A percentile compares a stretch with the other conserved stretches of the same genome.
Evolutionary conservation across 1,140 invertebrate species (phyloP).

Genomic region (Tyrophagus putrescentiae): DNA sequence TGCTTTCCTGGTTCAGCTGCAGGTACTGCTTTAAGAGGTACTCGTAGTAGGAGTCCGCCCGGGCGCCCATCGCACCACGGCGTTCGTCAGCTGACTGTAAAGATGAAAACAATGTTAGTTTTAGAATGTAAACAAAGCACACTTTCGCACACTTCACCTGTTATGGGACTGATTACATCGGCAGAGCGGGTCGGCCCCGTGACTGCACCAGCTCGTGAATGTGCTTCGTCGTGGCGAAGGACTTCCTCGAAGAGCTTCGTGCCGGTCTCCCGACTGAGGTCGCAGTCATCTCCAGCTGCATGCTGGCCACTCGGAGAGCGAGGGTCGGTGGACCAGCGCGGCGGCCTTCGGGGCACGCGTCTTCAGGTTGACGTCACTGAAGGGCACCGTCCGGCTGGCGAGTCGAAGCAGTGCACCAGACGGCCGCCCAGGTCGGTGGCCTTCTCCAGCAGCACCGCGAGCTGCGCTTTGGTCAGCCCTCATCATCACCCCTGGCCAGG

Average conservation of each 20-base stretch:
- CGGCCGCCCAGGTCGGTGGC: slow-evolving; percentile 65
- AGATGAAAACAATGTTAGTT: not conserved
- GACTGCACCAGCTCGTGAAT: slow-evolving; percentile 73
- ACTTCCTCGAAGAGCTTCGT: slow-evolving; percentile 62
- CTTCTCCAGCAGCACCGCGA: slow-evolving; percentile 74
- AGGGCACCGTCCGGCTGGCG: slow-evolving; percentile 66
- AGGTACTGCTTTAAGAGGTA: slow-evolving; percentile 85
- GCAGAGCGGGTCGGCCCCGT: slow-evolving; percentile 63
- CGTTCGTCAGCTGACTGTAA: slow-evolving; percentile 59
- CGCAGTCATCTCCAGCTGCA: slow-evolving; percentile 84
- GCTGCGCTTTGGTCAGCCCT: slow-evolving; percentile 99
- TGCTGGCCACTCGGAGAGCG: slow-evolving; percentile 77
- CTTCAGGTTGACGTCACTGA: slow-evolving; percentile 77
- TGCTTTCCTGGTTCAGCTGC: slow-evolving; percentile 38
- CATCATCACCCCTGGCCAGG: slow-evolving; percentile 57
- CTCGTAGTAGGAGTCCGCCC: slow-evolving; percentile 85
- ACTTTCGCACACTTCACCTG: slow-evolving; percentile 29
- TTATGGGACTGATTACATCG: slow-evolving; percentile 94
- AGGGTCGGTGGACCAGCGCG: slow-evolving; percentile 85
- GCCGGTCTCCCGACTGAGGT: slow-evolving; percentile 57
- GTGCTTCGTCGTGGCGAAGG: slow-evolving; percentile 67
- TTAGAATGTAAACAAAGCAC: not conserved
- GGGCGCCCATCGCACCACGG: slow-evolving; percentile 74
- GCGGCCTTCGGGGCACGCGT: slow-evolving; percentile 64
- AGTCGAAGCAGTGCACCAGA: slow-evolving; percentile 61